phyloP scores from a whole-genome alignment of 2,888 invertebrate genomes.

The Hecatera dysodea region DNA sequence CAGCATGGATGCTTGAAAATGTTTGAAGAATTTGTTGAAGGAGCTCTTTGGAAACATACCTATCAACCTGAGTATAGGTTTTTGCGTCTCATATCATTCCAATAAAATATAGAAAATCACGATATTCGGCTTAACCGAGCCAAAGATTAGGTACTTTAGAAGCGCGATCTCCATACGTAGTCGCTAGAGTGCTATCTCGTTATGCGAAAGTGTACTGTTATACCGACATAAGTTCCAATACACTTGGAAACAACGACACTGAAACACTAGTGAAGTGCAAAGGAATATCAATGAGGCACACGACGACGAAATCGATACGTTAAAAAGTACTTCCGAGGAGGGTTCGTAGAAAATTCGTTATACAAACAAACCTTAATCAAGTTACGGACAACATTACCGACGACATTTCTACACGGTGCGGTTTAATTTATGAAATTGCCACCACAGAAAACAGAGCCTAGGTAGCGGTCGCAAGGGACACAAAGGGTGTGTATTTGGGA shows the following conservation, averaged over 20 bases:
- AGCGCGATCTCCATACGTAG: constrained; percentile 13
- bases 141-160: constrained; percentile 42
- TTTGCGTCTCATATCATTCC: not conserved
- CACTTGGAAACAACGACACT: constrained; percentile 30
- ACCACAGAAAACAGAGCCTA: constrained; percentile 71
- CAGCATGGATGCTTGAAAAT: constrained; percentile 20
- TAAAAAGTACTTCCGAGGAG: constrained; percentile 19
- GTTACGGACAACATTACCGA: constrained; percentile 65
- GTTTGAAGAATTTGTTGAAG: constrained; percentile 18
- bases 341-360: constrained; percentile 20
- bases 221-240: constrained; percentile 36
- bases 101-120: constrained; percentile 13
- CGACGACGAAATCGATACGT: constrained; percentile 34
- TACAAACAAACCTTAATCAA: constrained; percentile 58
- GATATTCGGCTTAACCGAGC: not conserved
- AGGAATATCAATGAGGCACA: constrained; percentile 53
- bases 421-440: constrained; percentile 83
- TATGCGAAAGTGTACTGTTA: constrained; percentile 44
- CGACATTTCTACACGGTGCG: constrained; percentile 64
- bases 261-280: constrained; percentile 34
- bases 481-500: constrained; percentile 66
- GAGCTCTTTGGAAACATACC: not conserved
- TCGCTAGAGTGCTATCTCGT: constrained; percentile 36
- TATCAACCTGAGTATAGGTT: not conserved
- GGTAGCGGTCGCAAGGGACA: constrained; percentile 72